Base-by-base conservation (phyloP, 2,888 invertebrate genomes). In the Laothoe populi region DNA sequence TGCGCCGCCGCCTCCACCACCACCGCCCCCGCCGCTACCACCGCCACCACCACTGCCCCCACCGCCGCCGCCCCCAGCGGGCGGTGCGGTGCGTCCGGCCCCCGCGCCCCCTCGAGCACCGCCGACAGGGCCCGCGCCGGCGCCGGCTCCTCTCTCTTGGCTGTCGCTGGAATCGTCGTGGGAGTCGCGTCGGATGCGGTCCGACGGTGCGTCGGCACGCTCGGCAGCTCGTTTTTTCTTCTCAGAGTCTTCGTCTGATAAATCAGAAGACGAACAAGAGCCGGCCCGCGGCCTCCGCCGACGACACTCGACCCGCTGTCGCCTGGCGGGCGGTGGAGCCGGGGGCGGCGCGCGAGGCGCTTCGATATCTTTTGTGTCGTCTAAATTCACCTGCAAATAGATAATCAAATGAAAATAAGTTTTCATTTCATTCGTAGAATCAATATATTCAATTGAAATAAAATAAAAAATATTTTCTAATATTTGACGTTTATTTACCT, bases 251-350 rank as follows among this genome's bases (percentile, higher is more conserved):
- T 97, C 97, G 83, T 98, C 98, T 64, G 98, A 98, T 5, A 98
- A 97, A 85, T 99, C 98, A 0, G 98, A 98, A 60, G 98, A 98
- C 73, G 98, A 98, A 81, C 98, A 98, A 60, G 98, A 98, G 5
- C 97, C 97, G 69, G 90, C 89, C 61, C 91, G 83, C 57, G 88
- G 83, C 5, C 88, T 84, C 1, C 90, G 82, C 26, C 87, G 84
- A 42, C 90, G 82, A 63, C 88, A 85, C 66, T 88, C 88, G 69
- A 87, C 72, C 11, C 90, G 85, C 69, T 84, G 84, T 19, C 86
- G 83, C 46, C 86, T 82, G 62, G 79, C 89, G 68, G 86, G 84
- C 63, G 88, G 83, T 8, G 88, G 86, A 23, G 86, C 84, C 48
- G 84, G 83, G 0, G 84, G 82, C 1, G 86, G 82, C 0, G 77